These are phyloP conservation scores for Zeus faber DNA, from an alignment of 2,113 vertebrate species.

Conservation along the genomic window DNA sequence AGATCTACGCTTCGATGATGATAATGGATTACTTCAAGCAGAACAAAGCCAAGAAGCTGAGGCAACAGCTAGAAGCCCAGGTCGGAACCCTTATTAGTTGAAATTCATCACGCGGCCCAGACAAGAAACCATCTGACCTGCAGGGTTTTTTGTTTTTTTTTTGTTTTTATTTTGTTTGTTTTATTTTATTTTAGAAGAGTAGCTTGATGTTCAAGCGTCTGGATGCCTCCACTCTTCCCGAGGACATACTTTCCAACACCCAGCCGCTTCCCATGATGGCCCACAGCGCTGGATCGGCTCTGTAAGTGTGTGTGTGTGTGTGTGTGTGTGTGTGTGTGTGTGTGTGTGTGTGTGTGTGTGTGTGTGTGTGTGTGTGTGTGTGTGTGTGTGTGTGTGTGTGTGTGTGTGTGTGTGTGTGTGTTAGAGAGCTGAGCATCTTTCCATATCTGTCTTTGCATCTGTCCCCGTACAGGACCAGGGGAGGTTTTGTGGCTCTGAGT, in stretches of 20 bases:
- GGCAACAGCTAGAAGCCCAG: slow-evolving; percentile 92
- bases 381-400: slow-evolving; percentile 1
- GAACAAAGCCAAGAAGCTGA: slow-evolving; percentile 96
- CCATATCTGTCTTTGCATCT: slow-evolving; percentile 23
- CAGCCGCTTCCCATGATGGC: slow-evolving; percentile 86
- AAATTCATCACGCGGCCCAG: neutral
- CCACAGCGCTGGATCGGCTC: slow-evolving; percentile 85
- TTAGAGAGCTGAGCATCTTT: too few relatives aligned
- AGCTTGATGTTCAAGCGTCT: slow-evolving; percentile 92
- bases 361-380: slow-evolving; percentile 6
- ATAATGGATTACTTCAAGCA: slow-evolving; percentile 99
- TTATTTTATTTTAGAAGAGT: slow-evolving; percentile 78
- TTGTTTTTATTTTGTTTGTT: slow-evolving; percentile 9
- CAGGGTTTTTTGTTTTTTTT: slow-evolving; percentile 5
- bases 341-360: slow-evolving; percentile 9
- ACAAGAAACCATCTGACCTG: neutral
- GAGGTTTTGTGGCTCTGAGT: slow-evolving; percentile 88
- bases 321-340: slow-evolving; percentile 66
- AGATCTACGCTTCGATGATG: slow-evolving; percentile 99
- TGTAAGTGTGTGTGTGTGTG: slow-evolving; percentile 78
- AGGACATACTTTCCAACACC: slow-evolving; percentile 88
- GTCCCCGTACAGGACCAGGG: slow-evolving; percentile 79
- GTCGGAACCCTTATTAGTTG: slow-evolving; percentile 58
- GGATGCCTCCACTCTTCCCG: slow-evolving; percentile 86
- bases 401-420: slow-evolving; percentile 2